These are phyloP conservation scores for Scortum barcoo DNA, from an alignment of 2,113 vertebrate genomes.

Conservation along the genomic window DNA sequence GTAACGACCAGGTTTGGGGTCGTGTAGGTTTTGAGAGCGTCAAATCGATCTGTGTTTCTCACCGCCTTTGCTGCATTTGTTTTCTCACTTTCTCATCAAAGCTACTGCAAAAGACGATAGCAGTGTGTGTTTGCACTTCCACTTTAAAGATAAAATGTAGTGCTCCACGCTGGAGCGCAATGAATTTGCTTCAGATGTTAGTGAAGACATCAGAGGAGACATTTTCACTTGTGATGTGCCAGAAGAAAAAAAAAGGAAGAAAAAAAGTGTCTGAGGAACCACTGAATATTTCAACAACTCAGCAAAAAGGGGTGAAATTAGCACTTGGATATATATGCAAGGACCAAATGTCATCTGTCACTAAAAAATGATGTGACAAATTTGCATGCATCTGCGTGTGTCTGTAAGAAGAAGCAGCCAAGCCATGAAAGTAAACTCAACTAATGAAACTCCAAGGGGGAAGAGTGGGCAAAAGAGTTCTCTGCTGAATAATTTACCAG, in stretches of 20 bases:
- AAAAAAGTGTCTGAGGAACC: conserved; percentile 52
- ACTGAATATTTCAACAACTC: conserved; percentile 59
- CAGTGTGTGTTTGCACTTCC: conserved; percentile 57
- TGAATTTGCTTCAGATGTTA: conserved; percentile 71
- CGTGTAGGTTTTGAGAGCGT: conserved; percentile 35
- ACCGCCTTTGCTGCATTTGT: conserved; percentile 58
- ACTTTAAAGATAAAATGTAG: conserved; percentile 76
- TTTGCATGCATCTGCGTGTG: conserved; percentile 70
- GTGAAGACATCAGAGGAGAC: conserved; percentile 80
- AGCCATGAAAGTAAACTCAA: conserved; percentile 84
- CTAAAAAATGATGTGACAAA: conserved; percentile 80
- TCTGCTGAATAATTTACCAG: conserved; percentile 93
- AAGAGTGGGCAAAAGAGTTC: conserved; percentile 76
- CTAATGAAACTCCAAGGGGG: conserved; percentile 84
- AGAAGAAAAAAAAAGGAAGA: conserved; percentile 28
- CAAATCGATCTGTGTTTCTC: conserved; percentile 57
- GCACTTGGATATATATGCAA: conserved; percentile 71
- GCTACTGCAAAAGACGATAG: conserved; percentile 36
- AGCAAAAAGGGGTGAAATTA: conserved; percentile 64
- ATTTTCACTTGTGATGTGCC: conserved; percentile 75
- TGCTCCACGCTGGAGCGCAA: conserved; percentile 43
- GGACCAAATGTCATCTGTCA: conserved; percentile 72
- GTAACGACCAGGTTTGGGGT: conserved; percentile 17
- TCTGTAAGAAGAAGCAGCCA: conserved; percentile 73
- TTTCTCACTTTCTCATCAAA: conserved; percentile 70